Evolutionary conservation across 1,140 invertebrate species (phyloP), one percentile per base, ranked within the genome.

Genomic region (Olivierus martensii): DNA sequence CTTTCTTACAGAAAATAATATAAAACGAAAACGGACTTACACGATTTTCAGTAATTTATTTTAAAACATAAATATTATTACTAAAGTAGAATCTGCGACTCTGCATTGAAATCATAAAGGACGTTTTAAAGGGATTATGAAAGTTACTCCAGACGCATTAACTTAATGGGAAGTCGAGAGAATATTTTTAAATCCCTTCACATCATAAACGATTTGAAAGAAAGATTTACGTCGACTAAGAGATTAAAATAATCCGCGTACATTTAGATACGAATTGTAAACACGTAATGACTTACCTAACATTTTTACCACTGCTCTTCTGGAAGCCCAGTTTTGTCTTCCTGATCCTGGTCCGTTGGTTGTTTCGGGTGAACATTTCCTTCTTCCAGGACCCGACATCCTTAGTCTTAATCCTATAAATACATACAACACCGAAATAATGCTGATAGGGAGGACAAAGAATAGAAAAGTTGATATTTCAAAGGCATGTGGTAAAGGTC

Each of bases 401-500:
- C 79, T 77, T 34, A 91, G 69, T 59, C 80, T 79, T 15, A 86
- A 63, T 6, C 82, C 87, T 61, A 92, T 90, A 48, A 87, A 68
- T 14, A 83, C 72, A 66, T 92, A 90, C 1, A 90, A 71, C 2
- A 83, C 80, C 2, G 81, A 85, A 60, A 91, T 89, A 35, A 88
- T 68, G 10, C 82, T 79, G 84, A 92, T 87, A 0, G 87, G 87
- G 2, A 79, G 72, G 6, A 86, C 75, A 64, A 90, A 91, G 68
- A 90, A 87, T 21, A 90, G 64, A 57, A 85, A 77, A 0, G 84
- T 85, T 1, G 84, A 88, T 55, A 89, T 75, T 62, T 84, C 82
- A 62, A 89, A 90, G 1, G 81, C 78, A 65, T 86, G 80, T 15
- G 77, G 71, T 35, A 66, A 38, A 10, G 42, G 42, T 28, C 56